Percentiles rank a stretch among this genome's conserved stretches.
Evolutionary conservation across 1,140 invertebrate species (phyloP).

Genomic region (Mamestra configurata): DNA sequence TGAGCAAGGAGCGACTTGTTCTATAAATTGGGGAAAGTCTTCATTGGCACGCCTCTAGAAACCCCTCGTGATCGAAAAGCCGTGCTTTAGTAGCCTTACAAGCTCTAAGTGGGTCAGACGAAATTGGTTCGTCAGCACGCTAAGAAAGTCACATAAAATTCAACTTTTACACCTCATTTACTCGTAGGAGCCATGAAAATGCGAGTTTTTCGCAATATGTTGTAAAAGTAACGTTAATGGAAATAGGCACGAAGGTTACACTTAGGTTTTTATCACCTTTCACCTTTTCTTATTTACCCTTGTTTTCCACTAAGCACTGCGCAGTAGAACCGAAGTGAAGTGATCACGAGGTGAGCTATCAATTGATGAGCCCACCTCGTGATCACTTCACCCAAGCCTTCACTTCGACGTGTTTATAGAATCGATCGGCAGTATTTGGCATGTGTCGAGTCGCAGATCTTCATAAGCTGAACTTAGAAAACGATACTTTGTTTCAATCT

Average conservation of each 20-base stretch:
- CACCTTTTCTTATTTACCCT: too few relatives aligned
- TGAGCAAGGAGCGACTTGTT: constrained; percentile 7
- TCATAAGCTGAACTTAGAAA: too few relatives aligned
- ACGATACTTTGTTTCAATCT: too few relatives aligned
- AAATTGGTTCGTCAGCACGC: not conserved
- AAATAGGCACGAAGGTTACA: not conserved
- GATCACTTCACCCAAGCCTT: too few relatives aligned
- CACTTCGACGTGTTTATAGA: too few relatives aligned
- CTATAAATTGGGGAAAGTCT: constrained; percentile 13
- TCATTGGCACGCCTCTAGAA: not conserved
- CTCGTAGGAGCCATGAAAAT: not conserved
- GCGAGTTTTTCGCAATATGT: not conserved
- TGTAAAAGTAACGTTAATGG: not conserved
- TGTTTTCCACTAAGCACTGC: too few relatives aligned
- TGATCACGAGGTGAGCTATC: too few relatives aligned
- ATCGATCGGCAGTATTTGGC: too few relatives aligned
- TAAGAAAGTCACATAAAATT: not conserved
- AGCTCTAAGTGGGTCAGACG: not conserved
- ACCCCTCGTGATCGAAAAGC: constrained; percentile 6
- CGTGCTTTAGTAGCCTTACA: not conserved
- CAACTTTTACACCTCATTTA: not conserved
- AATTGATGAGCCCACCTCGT: too few relatives aligned
- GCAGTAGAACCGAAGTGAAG: too few relatives aligned
- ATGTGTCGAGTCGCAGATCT: too few relatives aligned
- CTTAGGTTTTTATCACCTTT: too few relatives aligned